Conservation (phyloP, 2,888 invertebrate species). For the Microctonus hyperodae region DNA sequence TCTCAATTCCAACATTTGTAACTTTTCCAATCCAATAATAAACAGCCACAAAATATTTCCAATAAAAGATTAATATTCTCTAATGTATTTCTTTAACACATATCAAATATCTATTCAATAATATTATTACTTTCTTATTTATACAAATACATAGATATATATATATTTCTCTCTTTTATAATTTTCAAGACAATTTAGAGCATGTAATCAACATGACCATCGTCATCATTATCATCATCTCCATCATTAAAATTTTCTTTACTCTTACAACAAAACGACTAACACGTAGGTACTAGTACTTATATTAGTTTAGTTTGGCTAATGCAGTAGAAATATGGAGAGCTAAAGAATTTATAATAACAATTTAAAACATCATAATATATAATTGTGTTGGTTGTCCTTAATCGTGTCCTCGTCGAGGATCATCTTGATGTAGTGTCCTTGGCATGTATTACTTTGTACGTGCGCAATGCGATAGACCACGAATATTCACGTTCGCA, state of each 20-base stretch:
- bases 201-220: slow-evolving; percentile 1
- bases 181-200: background rate
- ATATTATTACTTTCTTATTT: background rate
- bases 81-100: background rate
- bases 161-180: background rate
- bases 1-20: background rate
- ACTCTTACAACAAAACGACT: background rate
- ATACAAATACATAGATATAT: background rate
- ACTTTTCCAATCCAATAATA: slow-evolving; percentile 27
- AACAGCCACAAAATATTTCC: slow-evolving; percentile 32
- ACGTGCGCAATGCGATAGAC: slow-evolving; percentile 23
- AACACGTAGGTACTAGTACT: too few relatives aligned
- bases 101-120: background rate
- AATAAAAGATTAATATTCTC: slow-evolving; percentile 27
- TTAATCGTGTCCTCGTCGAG: slow-evolving; percentile 9
- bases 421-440: slow-evolving; percentile 13
- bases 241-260: background rate
- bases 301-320: background rate
- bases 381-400: background rate
- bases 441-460: slow-evolving; percentile 10
- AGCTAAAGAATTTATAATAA: background rate
- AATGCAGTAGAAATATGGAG: slow-evolving; percentile 3
- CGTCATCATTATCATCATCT: slow-evolving; percentile 11
- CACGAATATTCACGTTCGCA: slow-evolving; percentile 23
- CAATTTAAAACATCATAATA: background rate